Conservation (phyloP, 1,140 invertebrate genomes). For the Papilio dardanus region DNA sequence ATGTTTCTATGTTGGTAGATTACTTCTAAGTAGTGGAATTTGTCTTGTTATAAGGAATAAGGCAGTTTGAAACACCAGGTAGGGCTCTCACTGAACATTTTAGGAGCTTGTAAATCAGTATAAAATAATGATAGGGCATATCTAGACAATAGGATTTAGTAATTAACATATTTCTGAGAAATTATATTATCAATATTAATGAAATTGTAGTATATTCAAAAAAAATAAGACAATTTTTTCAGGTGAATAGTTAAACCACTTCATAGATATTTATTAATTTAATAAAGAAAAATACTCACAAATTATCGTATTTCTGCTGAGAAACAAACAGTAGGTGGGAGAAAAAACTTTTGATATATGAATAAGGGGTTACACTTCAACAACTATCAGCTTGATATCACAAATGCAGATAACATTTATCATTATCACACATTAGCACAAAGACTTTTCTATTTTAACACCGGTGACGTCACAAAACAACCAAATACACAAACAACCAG, state of each 20-base stretch:
- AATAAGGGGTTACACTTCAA: conserved; percentile 23
- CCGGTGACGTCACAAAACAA: conserved; percentile 70
- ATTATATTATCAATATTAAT: too few species aligned
- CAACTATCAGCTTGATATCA: conserved; percentile 55
- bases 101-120: too few species aligned
- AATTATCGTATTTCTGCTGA: neutral
- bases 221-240: too few species aligned
- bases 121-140: too few species aligned
- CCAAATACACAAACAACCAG: conserved; percentile 67
- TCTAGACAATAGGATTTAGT: too few species aligned
- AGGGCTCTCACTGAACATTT: too few species aligned
- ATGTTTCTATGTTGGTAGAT: too few species aligned
- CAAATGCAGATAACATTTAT: conserved; percentile 71
- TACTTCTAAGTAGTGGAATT: too few species aligned
- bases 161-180: too few species aligned
- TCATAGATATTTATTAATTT: neutral
- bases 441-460: conserved; percentile 63
- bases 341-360: neutral
- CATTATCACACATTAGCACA: conserved; percentile 67
- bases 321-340: neutral
- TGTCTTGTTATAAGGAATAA: too few species aligned
- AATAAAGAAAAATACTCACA: neutral
- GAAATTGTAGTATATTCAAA: too few species aligned
- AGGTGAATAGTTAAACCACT: neutral
- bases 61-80: too few species aligned